Evolutionary conservation across 2,113 vertebrate species (phyloP).

Genomic region (Dolichallabes microphthalmus): DNA sequence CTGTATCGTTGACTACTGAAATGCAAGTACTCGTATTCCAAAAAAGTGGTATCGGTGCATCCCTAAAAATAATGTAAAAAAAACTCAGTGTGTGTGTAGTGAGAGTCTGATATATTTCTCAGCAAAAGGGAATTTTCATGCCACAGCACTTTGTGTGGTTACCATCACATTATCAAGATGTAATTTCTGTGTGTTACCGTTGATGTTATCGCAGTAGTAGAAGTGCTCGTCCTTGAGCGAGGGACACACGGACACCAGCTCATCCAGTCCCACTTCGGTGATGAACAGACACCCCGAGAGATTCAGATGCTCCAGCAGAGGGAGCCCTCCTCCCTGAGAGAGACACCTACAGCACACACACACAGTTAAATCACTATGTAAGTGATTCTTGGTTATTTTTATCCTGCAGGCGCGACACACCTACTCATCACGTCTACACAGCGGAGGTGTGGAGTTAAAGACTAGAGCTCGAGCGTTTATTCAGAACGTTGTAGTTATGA

Average conservation of each 20-base stretch:
- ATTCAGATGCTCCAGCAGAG: constrained; percentile 90
- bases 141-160: background rate
- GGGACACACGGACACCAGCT: constrained; percentile 89
- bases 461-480: background rate
- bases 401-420: background rate
- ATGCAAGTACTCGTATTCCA: too few species aligned
- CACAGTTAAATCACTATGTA: background rate
- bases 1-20: too few species aligned
- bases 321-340: constrained; percentile 89
- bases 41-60: too few species aligned
- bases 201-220: constrained; percentile 99
- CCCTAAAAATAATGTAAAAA: too few species aligned
- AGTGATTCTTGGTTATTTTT: background rate
- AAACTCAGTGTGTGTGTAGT: too few species aligned
- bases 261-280: constrained; percentile 89
- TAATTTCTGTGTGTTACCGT: constrained; percentile 78
- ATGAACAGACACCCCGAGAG: constrained; percentile 92
- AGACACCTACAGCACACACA: constrained; percentile 75
- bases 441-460: background rate
- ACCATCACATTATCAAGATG: background rate
- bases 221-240: constrained; percentile 95
- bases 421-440: background rate
- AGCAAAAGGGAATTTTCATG: background rate
- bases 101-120: too few species aligned
- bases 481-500: too few species aligned